A percentile compares a stretch with the other conserved stretches of the same genome.
Conservation (phyloP, 2,797 vertebrate species). For the Columba guinea region DNA sequence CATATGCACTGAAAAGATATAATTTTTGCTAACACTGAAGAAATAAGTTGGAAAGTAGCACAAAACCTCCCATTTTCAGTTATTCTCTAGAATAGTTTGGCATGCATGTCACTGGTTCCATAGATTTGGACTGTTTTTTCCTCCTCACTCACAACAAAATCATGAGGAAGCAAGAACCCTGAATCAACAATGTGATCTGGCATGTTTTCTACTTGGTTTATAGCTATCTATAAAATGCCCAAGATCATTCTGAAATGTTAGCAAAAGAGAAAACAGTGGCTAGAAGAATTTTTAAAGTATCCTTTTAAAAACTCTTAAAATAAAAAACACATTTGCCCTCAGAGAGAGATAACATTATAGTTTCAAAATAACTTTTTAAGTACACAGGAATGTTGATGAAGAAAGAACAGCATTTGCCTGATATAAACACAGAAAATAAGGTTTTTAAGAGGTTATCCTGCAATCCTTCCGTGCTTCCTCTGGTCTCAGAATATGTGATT, state of each 20-base stretch:
- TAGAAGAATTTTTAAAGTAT: slow-evolving; percentile 35
- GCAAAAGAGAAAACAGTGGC: slow-evolving; percentile 33
- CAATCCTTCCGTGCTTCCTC: background rate
- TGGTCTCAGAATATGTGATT: background rate
- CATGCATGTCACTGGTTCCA: background rate
- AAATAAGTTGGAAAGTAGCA: background rate
- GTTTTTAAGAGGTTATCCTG: background rate
- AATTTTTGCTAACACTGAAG: background rate
- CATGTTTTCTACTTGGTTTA: slow-evolving; percentile 31
- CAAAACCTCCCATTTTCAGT: background rate
- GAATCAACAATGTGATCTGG: slow-evolving; percentile 19
- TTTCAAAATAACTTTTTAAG: slow-evolving; percentile 26
- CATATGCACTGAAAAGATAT: background rate
- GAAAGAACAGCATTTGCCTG: background rate
- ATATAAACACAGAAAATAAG: slow-evolving; percentile 5
- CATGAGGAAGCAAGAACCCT: background rate
- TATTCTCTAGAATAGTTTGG: background rate
- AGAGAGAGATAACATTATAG: background rate
- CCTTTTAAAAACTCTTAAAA: slow-evolving; percentile 31
- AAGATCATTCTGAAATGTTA: slow-evolving; percentile 26
- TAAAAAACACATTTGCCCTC: background rate
- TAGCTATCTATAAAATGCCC: slow-evolving; percentile 21
- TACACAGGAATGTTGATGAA: background rate
- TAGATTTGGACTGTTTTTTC: background rate
- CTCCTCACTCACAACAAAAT: background rate